Base-by-base conservation (phyloP, 2,888 invertebrate genomes). In the Pandemis corylana region DNA sequence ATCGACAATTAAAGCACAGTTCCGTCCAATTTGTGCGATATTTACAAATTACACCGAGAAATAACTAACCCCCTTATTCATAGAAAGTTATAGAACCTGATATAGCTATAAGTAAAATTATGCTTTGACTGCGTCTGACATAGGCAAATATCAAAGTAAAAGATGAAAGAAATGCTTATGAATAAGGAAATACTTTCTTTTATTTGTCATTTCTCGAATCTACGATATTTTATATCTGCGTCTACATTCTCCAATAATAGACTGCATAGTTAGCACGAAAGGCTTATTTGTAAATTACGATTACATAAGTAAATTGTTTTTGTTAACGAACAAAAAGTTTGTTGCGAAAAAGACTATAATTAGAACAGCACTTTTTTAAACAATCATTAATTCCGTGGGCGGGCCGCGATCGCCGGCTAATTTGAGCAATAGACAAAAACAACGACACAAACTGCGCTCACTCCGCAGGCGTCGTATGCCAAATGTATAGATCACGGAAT, bases 301-400 rank as follows among this genome's bases (percentile, higher is more conserved):
- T 63, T n/a, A 53, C 71, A 53, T 20, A 66, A 66, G 62, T 67
- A 28, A 75, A 53, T 62, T 56, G 75, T 71, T 75, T 70, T 72
- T 73, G 68, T 59, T 9, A 15, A 44, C 28, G 71, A 62, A 73
- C 74, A 77, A 77, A 78, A 78, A 78, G 72, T 70, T 53, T 46
- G 77, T 78, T 76, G 77, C 79, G 76, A 76, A 76, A 79, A 66
- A 53, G 70, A 75, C 77, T 74, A 76, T 76, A 79, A 77, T 76
- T 79, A 78, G 79, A 77, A 77, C 78, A 71, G 75, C 73, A 71
- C 72, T 80, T 80, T 80, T 79, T 79, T 74, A 74, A 74, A 77
- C 74, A 71, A 69, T 77, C 71, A 65, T 69, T 67, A 75, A 77
- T 59, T 73, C 77, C 70, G 78, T 76, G 75, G 78, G 79, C 77